Percentiles rank a stretch among this genome's conserved stretches.
These are phyloP conservation scores for Lepetodrilus schrolli DNA, from an alignment of 2,888 invertebrate genomes.

Conservation along the genomic window DNA sequence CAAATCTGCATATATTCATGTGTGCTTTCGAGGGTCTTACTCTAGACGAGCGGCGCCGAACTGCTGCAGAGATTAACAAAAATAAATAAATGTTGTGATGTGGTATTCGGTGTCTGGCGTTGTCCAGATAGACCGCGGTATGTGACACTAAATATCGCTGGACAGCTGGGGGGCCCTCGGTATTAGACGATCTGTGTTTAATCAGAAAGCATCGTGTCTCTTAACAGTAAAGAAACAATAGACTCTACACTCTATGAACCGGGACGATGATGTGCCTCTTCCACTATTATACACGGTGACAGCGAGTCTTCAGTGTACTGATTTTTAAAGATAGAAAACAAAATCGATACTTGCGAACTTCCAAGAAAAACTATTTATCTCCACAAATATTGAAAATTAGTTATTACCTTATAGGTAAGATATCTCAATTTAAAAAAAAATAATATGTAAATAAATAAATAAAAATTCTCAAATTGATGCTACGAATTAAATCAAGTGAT, in stretches of 20 bases:
- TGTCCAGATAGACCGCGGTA: slow-evolving; percentile 5
- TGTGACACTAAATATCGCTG: slow-evolving; percentile 26
- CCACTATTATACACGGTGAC: no score
- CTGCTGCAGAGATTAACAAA: slow-evolving; percentile 56
- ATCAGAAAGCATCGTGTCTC: background rate
- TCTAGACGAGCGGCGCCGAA: slow-evolving; percentile 56
- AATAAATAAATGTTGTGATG: slow-evolving; percentile 55
- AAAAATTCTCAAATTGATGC: no score
- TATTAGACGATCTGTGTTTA: background rate
- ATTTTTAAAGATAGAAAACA: no score
- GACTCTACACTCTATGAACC: background rate
- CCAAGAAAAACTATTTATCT: no score
- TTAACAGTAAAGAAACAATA: background rate
- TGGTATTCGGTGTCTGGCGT: slow-evolving; percentile 24
- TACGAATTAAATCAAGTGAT: no score
- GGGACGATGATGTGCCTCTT: no score
- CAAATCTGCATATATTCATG: slow-evolving; percentile 67
- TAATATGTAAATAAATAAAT: no score
- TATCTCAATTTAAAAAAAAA: no score
- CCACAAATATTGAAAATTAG: no score
- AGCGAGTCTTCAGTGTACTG: no score
- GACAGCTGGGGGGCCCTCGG: background rate
- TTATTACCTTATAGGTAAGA: no score
- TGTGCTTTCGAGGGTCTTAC: slow-evolving; percentile 49
- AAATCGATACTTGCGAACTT: no score